phyloP scores from a whole-genome alignment of 2,113 vertebrate species.

The Columbina picui region DNA sequence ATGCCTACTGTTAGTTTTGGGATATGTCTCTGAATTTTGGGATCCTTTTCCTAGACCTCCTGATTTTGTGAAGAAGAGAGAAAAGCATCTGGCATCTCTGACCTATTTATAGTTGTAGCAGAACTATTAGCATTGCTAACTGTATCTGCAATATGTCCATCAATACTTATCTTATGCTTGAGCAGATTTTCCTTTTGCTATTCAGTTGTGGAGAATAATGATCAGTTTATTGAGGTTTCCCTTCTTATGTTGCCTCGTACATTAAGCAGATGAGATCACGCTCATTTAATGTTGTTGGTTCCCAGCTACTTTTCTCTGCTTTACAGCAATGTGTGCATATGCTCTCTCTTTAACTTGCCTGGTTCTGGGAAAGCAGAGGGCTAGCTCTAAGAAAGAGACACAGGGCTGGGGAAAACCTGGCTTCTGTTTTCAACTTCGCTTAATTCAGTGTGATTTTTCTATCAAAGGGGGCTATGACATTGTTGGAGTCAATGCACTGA shows the following conservation, averaged over 20 bases:
- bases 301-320: slow-evolving; percentile 33
- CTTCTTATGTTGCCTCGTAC: not conserved
- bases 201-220: slow-evolving; percentile 1
- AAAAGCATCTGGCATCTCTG: not conserved
- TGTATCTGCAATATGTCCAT: not conserved
- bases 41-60: not conserved
- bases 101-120: not conserved
- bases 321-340: not conserved
- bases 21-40: not conserved
- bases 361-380: slow-evolving; percentile 6
- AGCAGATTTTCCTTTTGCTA: not conserved
- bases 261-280: slow-evolving; percentile 4
- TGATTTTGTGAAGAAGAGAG: not conserved
- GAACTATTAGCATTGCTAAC: not conserved
- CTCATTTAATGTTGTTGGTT: slow-evolving; percentile 31
- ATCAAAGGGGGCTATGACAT: not conserved
- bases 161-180: not conserved
- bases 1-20: not conserved
- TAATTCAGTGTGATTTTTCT: not conserved
- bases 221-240: slow-evolving; percentile 9
- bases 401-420: not conserved
- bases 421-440: not conserved
- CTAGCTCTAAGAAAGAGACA: not conserved
- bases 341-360: not conserved
- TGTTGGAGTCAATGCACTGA: not conserved